phyloP scores from a whole-genome alignment of 2,113 vertebrate species.

The Grallaria varia region DNA sequence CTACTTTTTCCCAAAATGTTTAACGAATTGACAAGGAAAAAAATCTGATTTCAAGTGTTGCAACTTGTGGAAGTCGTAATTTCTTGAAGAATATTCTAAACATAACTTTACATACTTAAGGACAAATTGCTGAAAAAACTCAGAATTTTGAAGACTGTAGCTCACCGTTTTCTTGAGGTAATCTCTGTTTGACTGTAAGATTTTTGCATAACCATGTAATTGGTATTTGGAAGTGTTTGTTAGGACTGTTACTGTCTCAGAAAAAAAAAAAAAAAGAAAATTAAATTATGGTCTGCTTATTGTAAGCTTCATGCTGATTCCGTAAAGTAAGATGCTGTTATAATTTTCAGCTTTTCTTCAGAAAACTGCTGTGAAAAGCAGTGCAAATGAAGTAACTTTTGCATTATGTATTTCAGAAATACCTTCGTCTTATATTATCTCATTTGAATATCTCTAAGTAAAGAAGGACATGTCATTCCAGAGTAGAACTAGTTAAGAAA shows the following conservation, averaged over 20 bases:
- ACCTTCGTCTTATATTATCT: not conserved
- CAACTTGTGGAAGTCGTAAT: not conserved
- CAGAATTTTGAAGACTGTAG: not conserved
- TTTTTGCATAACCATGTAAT: not conserved
- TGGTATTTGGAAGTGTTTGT: not conserved
- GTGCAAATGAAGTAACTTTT: not conserved
- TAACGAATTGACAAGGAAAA: not conserved
- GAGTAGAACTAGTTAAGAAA: not conserved
- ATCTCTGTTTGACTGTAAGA: not conserved
- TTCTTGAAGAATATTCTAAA: not conserved
- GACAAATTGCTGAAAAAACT: not conserved
- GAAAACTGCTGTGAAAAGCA: not conserved
- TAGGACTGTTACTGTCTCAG: not conserved
- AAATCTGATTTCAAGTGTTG: not conserved
- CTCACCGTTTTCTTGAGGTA: not conserved
- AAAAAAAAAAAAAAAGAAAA: not conserved
- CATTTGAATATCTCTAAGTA: not conserved
- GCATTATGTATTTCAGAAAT: not conserved
- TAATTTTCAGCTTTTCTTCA: not conserved
- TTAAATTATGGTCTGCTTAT: not conserved
- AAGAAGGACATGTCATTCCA: not conserved
- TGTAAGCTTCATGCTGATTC: not conserved
- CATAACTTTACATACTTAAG: not conserved
- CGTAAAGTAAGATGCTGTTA: not conserved
- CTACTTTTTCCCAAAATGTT: not conserved